These are phyloP conservation scores for Dissostichus mawsoni DNA, from an alignment of 2,113 vertebrate genomes.

Conservation along the genomic window DNA sequence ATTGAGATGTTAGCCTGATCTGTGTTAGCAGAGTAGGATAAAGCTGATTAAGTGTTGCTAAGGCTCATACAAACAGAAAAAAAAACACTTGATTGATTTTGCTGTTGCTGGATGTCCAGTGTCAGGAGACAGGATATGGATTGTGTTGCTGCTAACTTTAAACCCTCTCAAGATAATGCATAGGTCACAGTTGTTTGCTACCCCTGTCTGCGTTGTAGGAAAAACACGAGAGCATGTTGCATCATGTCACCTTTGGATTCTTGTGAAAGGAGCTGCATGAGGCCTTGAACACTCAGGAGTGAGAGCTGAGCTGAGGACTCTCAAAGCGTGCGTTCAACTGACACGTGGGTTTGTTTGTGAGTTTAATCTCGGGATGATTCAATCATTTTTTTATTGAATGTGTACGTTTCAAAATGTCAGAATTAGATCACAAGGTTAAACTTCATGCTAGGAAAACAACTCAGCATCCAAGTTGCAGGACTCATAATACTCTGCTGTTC, in stretches of 20 bases:
- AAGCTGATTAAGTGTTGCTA: constrained; percentile 8
- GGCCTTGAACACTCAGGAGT: not conserved
- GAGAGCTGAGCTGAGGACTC: not conserved
- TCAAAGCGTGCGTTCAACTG: too few species aligned
- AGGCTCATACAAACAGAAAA: constrained; percentile 6
- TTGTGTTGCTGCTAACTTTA: constrained; percentile 6
- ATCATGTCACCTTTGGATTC: not conserved
- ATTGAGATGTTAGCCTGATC: not conserved
- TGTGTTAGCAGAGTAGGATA: constrained; percentile 1
- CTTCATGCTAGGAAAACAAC: not conserved
- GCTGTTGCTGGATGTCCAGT: constrained; percentile 1
- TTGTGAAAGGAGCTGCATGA: not conserved
- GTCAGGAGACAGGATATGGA: not conserved
- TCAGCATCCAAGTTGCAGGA: not conserved
- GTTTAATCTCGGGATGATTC: not conserved
- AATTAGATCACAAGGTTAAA: not conserved
- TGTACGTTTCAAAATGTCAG: not conserved
- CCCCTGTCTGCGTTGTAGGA: not conserved
- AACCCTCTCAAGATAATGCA: constrained; percentile 5
- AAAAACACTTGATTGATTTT: constrained; percentile 10
- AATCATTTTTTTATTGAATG: not conserved
- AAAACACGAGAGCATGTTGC: constrained; percentile 1
- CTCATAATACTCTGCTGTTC: not conserved
- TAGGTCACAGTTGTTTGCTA: not conserved
- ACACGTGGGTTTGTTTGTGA: not conserved